Conservation (phyloP, 2,113 vertebrate genomes). For the Megaceryle maxima region DNA sequence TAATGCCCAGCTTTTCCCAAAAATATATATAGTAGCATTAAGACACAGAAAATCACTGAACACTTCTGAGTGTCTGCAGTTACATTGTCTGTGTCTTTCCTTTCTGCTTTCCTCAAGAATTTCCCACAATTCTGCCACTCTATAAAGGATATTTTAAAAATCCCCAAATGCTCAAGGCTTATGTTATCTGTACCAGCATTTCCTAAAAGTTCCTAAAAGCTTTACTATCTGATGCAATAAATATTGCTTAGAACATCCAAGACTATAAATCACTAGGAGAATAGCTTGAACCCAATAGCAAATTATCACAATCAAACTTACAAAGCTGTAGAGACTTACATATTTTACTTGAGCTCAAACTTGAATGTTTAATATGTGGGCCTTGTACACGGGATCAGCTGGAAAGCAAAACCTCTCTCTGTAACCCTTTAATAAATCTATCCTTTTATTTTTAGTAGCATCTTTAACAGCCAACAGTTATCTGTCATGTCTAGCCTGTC, state of each 20-base stretch:
- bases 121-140: neutral
- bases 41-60: neutral
- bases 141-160: neutral
- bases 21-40: neutral
- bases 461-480: neutral
- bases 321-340: neutral
- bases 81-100: neutral
- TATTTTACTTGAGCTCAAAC: slow-evolving; percentile 17
- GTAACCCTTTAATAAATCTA: slow-evolving; percentile 43
- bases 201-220: neutral
- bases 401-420: slow-evolving; percentile 20
- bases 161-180: neutral
- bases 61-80: neutral
- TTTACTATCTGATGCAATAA: slow-evolving; percentile 7
- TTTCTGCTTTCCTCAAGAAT: neutral
- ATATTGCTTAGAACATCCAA: neutral
- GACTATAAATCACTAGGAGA: slow-evolving; percentile 1
- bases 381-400: neutral
- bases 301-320: slow-evolving; percentile 22
- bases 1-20: neutral
- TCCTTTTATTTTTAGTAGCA: slow-evolving; percentile 52
- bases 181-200: neutral
- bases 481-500: slow-evolving; percentile 47
- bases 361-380: slow-evolving; percentile 4
- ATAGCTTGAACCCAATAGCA: slow-evolving; percentile 8